These are phyloP conservation scores for Drosophila littoralis DNA, from an alignment of 1,140 invertebrate species.

Conservation along the genomic window DNA sequence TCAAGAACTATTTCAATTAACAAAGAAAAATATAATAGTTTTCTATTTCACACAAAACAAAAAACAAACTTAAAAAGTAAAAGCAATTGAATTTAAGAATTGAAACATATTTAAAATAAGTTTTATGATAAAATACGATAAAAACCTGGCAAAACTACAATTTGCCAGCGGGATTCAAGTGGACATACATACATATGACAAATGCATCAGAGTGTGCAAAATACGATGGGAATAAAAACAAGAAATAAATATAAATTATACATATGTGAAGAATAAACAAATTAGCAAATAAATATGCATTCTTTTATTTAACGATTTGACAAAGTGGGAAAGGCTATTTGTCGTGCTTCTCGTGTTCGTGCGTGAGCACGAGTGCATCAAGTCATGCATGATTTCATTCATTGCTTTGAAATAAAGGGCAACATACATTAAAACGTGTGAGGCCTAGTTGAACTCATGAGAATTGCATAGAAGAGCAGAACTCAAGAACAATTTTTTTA, in stretches of 20 bases:
- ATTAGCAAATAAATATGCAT: constrained; percentile 63
- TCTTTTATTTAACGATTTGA: background rate
- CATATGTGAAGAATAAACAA: constrained; percentile 80
- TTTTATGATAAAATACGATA: constrained; percentile 61
- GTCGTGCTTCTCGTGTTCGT: too few species aligned
- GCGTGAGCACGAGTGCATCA: too few species aligned
- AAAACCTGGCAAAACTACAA: constrained; percentile 26
- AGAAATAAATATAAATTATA: constrained; percentile 71
- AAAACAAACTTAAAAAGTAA: constrained; percentile 48
- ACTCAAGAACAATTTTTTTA: too few species aligned
- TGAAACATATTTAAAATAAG: constrained; percentile 71
- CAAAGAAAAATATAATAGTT: constrained; percentile 66
- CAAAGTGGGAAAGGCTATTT: too few species aligned
- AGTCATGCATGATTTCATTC: too few species aligned
- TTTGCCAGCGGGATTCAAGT: constrained; percentile 42
- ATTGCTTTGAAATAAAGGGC: too few species aligned
- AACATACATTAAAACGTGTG: too few species aligned
- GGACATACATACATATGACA: constrained; percentile 64
- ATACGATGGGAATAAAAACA: constrained; percentile 34
- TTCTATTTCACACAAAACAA: constrained; percentile 60
- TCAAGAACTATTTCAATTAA: constrained; percentile 72
- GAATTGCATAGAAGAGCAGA: too few species aligned
- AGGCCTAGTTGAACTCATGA: too few species aligned
- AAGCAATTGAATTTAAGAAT: constrained; percentile 81
- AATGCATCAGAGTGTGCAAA: constrained; percentile 51